These are phyloP conservation scores for Dorcus parallelipipedus DNA, from an alignment of 2,888 invertebrate species.

Conservation along the genomic window DNA sequence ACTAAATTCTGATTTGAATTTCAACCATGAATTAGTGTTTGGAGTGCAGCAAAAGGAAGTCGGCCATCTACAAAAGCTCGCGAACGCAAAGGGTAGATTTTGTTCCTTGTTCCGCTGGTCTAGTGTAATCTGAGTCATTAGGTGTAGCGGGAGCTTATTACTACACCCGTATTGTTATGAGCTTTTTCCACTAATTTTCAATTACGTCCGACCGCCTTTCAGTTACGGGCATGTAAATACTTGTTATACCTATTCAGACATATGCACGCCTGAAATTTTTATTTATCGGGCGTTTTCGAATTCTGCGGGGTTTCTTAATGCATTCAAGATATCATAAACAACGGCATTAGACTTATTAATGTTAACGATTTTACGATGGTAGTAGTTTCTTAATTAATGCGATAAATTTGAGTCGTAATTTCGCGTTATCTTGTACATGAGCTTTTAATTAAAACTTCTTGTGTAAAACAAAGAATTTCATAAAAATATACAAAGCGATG, in stretches of 20 bases:
- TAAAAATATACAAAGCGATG: no score
- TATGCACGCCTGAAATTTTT: no score
- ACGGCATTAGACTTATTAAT: no score
- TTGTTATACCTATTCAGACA: not conserved
- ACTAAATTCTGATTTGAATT: constrained; percentile 22
- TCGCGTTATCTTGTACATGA: no score
- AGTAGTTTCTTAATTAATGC: no score
- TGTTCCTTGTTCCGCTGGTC: constrained; percentile 1
- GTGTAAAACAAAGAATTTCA: no score
- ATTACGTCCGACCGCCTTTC: constrained; percentile 21
- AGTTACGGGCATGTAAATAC: not conserved
- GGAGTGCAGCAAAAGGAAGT: constrained; percentile 6
- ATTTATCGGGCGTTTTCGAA: not conserved
- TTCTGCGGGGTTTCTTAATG: no score
- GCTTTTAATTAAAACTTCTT: no score
- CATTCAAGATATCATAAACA: no score
- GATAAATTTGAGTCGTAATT: no score
- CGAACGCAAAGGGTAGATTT: not conserved
- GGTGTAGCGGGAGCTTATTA: constrained; percentile 30
- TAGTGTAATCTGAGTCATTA: constrained; percentile 30
- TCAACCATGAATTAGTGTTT: constrained; percentile 20
- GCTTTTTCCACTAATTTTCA: constrained; percentile 32
- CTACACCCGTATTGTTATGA: constrained; percentile 30
- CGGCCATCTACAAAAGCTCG: not conserved
- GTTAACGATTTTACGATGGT: no score